Conservation (phyloP, 2,888 invertebrate genomes). For the Nephrotoma guestfalica region DNA sequence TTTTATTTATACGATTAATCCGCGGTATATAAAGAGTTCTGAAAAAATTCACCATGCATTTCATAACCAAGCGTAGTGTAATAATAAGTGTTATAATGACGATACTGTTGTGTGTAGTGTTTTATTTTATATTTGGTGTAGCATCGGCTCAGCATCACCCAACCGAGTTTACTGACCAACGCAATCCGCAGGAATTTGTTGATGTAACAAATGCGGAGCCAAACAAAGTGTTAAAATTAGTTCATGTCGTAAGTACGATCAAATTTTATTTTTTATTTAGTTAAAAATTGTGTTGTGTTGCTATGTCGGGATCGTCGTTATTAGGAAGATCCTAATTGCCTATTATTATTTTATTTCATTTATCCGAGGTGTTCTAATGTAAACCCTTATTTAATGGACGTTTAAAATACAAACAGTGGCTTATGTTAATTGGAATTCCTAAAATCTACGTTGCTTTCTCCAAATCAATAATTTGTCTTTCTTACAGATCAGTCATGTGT, state of each 20-base stretch:
- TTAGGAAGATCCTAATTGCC: neutral
- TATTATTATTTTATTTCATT: neutral
- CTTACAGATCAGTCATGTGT: too few species aligned
- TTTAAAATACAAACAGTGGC: neutral
- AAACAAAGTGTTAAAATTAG: neutral
- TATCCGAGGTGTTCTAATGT: neutral
- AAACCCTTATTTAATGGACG: neutral
- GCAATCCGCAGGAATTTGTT: neutral
- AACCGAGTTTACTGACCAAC: neutral
- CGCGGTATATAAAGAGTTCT: neutral
- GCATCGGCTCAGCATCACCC: neutral
- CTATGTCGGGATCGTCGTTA: neutral
- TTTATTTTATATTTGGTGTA: neutral
- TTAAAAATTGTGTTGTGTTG: neutral
- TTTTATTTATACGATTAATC: neutral
- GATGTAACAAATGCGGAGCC: neutral
- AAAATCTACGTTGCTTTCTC: neutral
- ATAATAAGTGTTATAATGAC: neutral
- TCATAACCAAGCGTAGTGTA: neutral
- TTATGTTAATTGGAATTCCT: neutral
- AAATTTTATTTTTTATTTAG: neutral
- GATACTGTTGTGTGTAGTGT: neutral
- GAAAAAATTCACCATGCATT: neutral
- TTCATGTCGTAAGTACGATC: slow-evolving; percentile 1
- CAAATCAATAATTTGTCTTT: neutral